These are phyloP conservation scores for Arizona elegans DNA, from an alignment of 2,113 vertebrate genomes.

Conservation along the genomic window DNA sequence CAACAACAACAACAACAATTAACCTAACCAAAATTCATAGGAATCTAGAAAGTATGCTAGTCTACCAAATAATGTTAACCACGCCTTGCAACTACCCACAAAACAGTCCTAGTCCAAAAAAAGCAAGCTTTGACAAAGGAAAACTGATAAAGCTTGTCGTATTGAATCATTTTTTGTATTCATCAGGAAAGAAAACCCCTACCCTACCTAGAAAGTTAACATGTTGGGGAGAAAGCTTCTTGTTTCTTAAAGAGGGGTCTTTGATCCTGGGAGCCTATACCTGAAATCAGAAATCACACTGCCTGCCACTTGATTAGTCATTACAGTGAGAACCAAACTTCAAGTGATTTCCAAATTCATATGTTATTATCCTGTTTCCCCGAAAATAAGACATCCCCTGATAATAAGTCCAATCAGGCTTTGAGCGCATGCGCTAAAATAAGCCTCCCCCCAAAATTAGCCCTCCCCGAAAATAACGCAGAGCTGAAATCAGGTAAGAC, in stretches of 20 bases:
- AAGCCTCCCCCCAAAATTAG: no score
- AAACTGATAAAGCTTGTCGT: neutral
- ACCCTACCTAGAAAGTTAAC: neutral
- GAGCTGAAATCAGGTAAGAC: no score
- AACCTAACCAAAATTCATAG: neutral
- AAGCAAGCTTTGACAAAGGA: neutral
- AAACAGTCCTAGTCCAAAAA: neutral
- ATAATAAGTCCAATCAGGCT: no score
- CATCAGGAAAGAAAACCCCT: neutral
- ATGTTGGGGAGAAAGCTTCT: neutral
- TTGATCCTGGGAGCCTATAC: neutral
- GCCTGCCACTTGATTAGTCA: neutral
- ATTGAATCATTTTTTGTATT: neutral
- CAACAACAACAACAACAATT: neutral
- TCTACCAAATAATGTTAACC: neutral
- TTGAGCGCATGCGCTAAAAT: no score
- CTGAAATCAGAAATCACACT: neutral
- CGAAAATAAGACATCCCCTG: no score
- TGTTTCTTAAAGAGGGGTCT: neutral
- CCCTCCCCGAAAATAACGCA: no score
- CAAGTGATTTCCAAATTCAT: neutral
- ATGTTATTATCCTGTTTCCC: neutral
- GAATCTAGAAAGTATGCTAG: neutral
- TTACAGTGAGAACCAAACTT: neutral
- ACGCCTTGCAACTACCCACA: neutral